A percentile compares a stretch with the other conserved stretches of the same genome.
These are phyloP conservation scores for Lordiphosa andalusiaca DNA, from an alignment of 2,888 invertebrate genomes.

Conservation along the genomic window DNA sequence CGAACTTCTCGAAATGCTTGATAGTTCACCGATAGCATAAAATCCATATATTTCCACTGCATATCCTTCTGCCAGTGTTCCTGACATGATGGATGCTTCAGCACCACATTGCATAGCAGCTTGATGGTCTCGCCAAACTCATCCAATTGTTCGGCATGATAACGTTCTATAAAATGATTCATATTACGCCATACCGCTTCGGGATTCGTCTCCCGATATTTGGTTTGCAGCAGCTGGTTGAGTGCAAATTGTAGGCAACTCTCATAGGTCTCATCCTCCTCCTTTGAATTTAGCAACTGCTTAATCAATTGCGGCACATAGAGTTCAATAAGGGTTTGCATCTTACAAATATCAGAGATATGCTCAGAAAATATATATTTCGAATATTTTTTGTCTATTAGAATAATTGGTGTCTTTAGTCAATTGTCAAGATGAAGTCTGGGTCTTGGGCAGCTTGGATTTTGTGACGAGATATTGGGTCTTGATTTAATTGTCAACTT, in stretches of 20 bases:
- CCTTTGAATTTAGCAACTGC: slow-evolving; percentile 3
- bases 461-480: no score
- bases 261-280: slow-evolving; percentile 2
- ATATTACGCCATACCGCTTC: slow-evolving; percentile 12
- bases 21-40: slow-evolving; percentile 41
- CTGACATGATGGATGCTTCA: slow-evolving; percentile 12
- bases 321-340: slow-evolving; percentile 8
- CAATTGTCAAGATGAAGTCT: no score
- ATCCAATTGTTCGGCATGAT: slow-evolving; percentile 11
- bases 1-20: slow-evolving; percentile 22
- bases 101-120: slow-evolving; percentile 24
- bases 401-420: no score
- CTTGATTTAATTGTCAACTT: no score
- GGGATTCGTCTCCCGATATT: not conserved
- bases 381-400: no score
- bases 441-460: no score
- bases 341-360: no score
- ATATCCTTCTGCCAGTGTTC: not conserved
- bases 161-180: slow-evolving; percentile 33
- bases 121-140: slow-evolving; percentile 19
- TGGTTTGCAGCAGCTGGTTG: not conserved
- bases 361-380: no score
- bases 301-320: slow-evolving; percentile 27
- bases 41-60: slow-evolving; percentile 28
- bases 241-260: slow-evolving; percentile 8